These are phyloP conservation scores for Pediacus dermestoides DNA, from an alignment of 2,888 invertebrate genomes.

Conservation along the genomic window DNA sequence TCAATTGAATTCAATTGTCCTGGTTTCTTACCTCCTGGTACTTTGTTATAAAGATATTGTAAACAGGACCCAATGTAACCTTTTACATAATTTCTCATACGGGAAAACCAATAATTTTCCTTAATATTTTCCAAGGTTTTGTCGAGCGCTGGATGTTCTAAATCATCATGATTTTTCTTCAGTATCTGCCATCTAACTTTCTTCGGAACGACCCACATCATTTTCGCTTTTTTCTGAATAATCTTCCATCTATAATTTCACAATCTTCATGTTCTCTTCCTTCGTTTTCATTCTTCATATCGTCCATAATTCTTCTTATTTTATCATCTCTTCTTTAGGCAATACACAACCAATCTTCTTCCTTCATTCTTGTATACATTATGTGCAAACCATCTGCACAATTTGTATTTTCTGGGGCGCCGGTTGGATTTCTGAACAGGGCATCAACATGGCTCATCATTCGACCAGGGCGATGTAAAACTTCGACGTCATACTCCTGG, in stretches of 20 bases:
- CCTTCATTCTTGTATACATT: too few relatives aligned
- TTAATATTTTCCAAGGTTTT: slow-evolving; percentile 31
- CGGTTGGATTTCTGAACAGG: slow-evolving; percentile 26
- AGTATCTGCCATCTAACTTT: too few relatives aligned
- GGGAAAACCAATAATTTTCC: slow-evolving; percentile 42
- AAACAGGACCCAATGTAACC: slow-evolving; percentile 37
- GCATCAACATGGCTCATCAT: slow-evolving; percentile 26
- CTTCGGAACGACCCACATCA: too few relatives aligned
- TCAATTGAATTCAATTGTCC: slow-evolving; percentile 17
- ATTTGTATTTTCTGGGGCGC: too few relatives aligned
- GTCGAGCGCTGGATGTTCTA: slow-evolving; percentile 39
- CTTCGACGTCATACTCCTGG: slow-evolving; percentile 24
- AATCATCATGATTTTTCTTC: slow-evolving; percentile 41
- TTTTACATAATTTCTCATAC: slow-evolving; percentile 38
- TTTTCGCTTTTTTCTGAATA: too few relatives aligned
- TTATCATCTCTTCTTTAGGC: too few relatives aligned
- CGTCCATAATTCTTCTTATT: too few relatives aligned
- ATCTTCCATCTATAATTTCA: too few relatives aligned
- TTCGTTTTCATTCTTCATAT: too few relatives aligned
- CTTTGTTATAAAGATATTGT: slow-evolving; percentile 29
- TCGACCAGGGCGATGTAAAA: slow-evolving; percentile 19
- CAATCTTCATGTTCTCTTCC: too few relatives aligned
- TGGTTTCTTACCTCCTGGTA: slow-evolving; percentile 17
- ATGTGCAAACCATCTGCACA: too few relatives aligned
- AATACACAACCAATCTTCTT: too few relatives aligned